These are phyloP conservation scores for Mustela nigripes DNA, from an alignment of 2,113 vertebrate genomes.

Conservation along the genomic window DNA sequence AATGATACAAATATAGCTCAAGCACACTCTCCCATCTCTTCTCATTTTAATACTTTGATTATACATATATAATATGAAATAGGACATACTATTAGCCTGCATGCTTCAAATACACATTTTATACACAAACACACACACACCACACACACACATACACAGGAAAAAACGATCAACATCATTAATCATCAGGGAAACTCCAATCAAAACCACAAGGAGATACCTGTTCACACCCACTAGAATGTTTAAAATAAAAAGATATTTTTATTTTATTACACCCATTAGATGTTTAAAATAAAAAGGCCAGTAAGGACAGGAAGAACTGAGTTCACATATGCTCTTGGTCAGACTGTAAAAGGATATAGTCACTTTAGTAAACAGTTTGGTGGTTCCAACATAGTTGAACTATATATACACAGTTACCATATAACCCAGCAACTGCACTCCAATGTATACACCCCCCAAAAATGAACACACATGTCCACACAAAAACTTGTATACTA, in stretches of 20 bases:
- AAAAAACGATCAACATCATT: slow-evolving; percentile 31
- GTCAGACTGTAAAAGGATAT: neutral
- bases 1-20: slow-evolving; percentile 13
- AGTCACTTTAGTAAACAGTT: neutral
- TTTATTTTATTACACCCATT: neutral
- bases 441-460: neutral
- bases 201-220: slow-evolving; percentile 11
- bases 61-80: neutral
- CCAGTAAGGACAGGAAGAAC: neutral
- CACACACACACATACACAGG: neutral
- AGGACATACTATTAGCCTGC: neutral
- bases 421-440: neutral
- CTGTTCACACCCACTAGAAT: neutral
- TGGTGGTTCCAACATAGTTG: neutral
- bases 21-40: neutral
- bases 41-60: neutral
- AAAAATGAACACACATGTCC: neutral
- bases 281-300: neutral
- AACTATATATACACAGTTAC: neutral
- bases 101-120: neutral
- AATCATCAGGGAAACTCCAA: neutral
- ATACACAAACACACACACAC: neutral
- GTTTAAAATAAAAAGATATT: neutral
- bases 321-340: neutral
- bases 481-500: neutral